phyloP scores from a whole-genome alignment of 2,797 vertebrate species.

The Lagothrix lagotricha region DNA sequence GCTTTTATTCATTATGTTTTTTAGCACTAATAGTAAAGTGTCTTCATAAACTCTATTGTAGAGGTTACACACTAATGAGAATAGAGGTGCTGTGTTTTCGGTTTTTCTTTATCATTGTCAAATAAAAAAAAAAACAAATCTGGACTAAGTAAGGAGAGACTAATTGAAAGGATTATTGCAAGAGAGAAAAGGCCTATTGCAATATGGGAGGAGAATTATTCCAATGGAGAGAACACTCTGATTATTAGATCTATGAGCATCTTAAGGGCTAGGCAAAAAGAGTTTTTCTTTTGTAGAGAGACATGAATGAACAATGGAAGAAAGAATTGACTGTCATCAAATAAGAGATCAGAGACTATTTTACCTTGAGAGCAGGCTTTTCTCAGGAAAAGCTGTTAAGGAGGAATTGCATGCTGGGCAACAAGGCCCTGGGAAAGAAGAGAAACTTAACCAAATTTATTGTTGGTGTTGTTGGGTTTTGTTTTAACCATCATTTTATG shows the following conservation, averaged over 20 bases:
- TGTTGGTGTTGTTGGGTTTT: neutral
- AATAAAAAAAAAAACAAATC: neutral
- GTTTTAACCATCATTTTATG: neutral
- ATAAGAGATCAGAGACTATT: neutral
- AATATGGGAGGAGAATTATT: neutral
- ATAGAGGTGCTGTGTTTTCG: neutral
- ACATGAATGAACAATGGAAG: neutral
- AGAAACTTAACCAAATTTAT: neutral
- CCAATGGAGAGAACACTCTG: neutral
- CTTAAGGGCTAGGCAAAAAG: neutral
- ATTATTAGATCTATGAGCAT: neutral
- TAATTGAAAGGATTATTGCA: neutral
- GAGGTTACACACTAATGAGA: neutral
- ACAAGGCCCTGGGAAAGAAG: neutral
- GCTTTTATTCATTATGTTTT: conserved; percentile 10
- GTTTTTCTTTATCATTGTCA: neutral
- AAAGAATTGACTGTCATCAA: neutral
- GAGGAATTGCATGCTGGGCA: accelerated
- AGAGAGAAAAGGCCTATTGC: neutral
- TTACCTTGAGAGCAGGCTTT: neutral
- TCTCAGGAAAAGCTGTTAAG: neutral
- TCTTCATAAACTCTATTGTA: neutral
- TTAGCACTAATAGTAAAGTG: neutral
- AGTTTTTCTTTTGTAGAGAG: neutral
- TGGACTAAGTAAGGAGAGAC: neutral